Evolutionary conservation across 53 echinoderm and acorn worm genomes (phyloP).

Genomic region (Crossaster papposus): DNA sequence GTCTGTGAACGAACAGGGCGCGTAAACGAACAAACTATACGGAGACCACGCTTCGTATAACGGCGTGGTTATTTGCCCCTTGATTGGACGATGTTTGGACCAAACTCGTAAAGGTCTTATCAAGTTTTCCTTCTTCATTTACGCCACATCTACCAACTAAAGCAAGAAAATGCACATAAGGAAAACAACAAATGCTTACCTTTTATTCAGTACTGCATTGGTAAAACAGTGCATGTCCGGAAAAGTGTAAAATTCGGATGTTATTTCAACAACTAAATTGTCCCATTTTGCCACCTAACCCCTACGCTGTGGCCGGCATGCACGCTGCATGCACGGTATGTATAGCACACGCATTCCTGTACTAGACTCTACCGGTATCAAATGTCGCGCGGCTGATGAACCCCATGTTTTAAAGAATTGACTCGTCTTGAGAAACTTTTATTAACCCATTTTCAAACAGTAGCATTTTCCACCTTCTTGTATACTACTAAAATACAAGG

Average conservation of each 20-base stretch:
- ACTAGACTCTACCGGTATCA: constrained; percentile 40
- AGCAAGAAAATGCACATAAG: not conserved
- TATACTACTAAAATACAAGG: not conserved
- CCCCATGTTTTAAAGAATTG: constrained; percentile 17
- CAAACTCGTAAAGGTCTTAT: not conserved
- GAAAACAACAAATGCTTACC: not conserved
- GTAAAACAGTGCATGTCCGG: not conserved
- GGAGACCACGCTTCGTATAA: not conserved
- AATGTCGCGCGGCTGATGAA: constrained; percentile 11
- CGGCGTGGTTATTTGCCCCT: not conserved
- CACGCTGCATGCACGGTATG: not conserved
- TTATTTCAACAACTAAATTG: not conserved
- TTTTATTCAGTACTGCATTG: not conserved
- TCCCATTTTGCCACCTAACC: not conserved
- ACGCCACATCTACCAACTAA: not conserved
- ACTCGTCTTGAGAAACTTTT: constrained; percentile 39
- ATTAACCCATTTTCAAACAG: not conserved
- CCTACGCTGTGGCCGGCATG: not conserved
- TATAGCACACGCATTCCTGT: not conserved
- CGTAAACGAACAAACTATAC: not conserved
- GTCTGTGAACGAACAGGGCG: not conserved
- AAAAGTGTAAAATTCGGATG: not conserved
- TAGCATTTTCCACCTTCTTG: not conserved
- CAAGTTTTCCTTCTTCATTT: not conserved
- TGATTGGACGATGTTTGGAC: too few relatives aligned